These are phyloP conservation scores for Apotomis capreana DNA, from an alignment of 2,888 invertebrate species.

Conservation along the genomic window DNA sequence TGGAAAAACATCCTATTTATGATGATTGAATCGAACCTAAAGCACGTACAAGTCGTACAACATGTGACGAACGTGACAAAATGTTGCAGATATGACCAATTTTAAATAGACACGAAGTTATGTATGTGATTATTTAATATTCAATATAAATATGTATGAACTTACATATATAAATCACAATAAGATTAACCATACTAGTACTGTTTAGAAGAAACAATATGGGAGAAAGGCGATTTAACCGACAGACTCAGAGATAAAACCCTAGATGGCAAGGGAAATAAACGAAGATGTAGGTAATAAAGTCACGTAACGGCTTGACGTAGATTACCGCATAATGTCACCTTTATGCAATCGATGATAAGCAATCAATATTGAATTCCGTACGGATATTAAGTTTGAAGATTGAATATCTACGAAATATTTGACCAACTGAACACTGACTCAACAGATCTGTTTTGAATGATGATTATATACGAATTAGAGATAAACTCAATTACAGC, in stretches of 20 bases:
- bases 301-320: constrained; percentile 21
- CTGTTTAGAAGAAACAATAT: not conserved
- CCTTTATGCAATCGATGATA: constrained; percentile 45
- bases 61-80: too few relatives aligned
- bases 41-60: too few relatives aligned
- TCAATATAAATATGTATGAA: too few relatives aligned
- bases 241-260: constrained; percentile 14
- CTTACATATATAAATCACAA: too few relatives aligned
- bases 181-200: not conserved
- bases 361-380: constrained; percentile 27
- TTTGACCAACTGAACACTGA: constrained; percentile 59
- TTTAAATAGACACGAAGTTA: too few relatives aligned
- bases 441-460: constrained; percentile 52
- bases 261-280: constrained; percentile 8
- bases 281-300: constrained; percentile 20
- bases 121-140: too few relatives aligned
- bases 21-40: too few relatives aligned
- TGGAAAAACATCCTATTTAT: too few relatives aligned
- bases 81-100: too few relatives aligned
- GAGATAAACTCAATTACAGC: constrained; percentile 30
- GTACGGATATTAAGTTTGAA: constrained; percentile 38
- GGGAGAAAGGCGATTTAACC: not conserved
- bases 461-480: constrained; percentile 53
- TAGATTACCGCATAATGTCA: constrained; percentile 46
- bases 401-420: constrained; percentile 55